These are phyloP conservation scores for Ianthella basta DNA, from an alignment of 37 sponge, comb jelly and placozoan species.

Conservation along the genomic window DNA sequence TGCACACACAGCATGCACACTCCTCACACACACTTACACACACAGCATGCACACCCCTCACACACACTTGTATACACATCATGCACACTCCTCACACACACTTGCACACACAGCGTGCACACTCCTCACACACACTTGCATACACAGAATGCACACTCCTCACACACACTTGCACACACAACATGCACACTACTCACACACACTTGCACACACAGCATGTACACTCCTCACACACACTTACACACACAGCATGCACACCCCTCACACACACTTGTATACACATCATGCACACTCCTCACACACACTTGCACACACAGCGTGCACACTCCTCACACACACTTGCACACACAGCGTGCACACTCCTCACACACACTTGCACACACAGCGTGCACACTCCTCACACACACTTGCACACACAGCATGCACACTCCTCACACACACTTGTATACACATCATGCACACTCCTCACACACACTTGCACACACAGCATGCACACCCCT, in stretches of 20 bases:
- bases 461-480: constrained; percentile 25
- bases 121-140: constrained; percentile 27
- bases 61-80: constrained; percentile 19
- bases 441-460: constrained; percentile 11
- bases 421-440: constrained; percentile 25
- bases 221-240: constrained; percentile 21
- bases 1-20: constrained; percentile 2
- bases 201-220: not conserved
- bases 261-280: constrained; percentile 17
- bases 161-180: too few relatives aligned
- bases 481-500: too few relatives aligned
- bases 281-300: constrained; percentile 26
- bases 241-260: too few relatives aligned
- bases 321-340: constrained; percentile 29
- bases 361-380: constrained; percentile 22
- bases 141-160: not conserved
- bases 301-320: constrained; percentile 28
- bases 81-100: constrained; percentile 27
- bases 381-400: not conserved
- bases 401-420: constrained; percentile 29
- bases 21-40: constrained; percentile 24
- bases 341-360: constrained; percentile 15
- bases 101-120: constrained; percentile 25
- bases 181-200: constrained; percentile 34
- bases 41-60: too few relatives aligned